Base-by-base conservation (phyloP, 2,888 invertebrate species). In the Apodemia mormo region DNA sequence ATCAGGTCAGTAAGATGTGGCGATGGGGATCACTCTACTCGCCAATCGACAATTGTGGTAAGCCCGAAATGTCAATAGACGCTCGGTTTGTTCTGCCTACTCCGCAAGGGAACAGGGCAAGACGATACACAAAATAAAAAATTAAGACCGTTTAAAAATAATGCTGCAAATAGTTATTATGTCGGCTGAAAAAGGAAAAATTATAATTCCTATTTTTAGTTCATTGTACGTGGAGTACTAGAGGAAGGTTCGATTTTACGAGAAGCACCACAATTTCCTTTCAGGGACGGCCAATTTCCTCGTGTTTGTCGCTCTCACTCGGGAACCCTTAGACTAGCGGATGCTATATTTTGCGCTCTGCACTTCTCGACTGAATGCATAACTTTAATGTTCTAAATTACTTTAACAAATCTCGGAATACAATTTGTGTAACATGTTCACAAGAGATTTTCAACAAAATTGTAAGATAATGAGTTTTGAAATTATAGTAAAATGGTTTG, bases 221-320 rank as follows among this genome's bases (percentile, higher is more conserved):
- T 58, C 8, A 10, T 58, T 58, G 58, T 10, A 2, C 29, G 30
- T 45, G 3, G 10, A 10, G 10, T 22, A 58, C 29, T 58, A 29
- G 58, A 54, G 54, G 75, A 76, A 74, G 78, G 82, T 82, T 85
- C 81, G 81, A 83, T 85, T 87, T 85, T 84, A 83, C 80, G 81
- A 86, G 81, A 76, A 84, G 81, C 84, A 78, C 85, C 87, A 89
- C 88, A 86, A 89, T 90, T 90, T 90, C 88, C 90, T 84, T 81
- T 74, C 78, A 81, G 81, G 79, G 81, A 82, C 78, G 79, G 81
- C 85, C 88, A 88, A 91, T 91, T 90, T 91, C 90, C 89, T 88
- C 78, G 78, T 82, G 87, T 87, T 88, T 88, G 88, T 83, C 85
- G 81, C 75, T 71, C 30, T 66, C 66, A 30, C 12, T 66, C 30